Percentiles rank a stretch among this genome's conserved stretches.
Conservation (phyloP, 2,113 vertebrate species). For the Epinephelus cyanopodus region DNA sequence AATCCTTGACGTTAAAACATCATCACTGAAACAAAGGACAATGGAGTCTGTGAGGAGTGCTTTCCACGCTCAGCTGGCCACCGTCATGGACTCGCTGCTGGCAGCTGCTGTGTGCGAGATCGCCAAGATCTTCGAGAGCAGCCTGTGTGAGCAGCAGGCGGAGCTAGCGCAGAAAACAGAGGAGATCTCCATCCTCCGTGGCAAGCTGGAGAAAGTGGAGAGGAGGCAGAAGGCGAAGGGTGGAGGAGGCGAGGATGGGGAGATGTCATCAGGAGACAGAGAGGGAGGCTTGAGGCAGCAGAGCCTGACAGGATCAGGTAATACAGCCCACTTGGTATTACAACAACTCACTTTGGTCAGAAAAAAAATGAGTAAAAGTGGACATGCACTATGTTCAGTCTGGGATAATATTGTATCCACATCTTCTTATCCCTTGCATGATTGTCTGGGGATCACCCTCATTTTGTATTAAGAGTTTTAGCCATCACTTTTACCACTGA, state of each 20-base stretch:
- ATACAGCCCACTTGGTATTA: neutral
- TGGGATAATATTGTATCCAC: neutral
- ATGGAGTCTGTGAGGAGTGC: constrained; percentile 73
- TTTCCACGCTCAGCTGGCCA: constrained; percentile 79
- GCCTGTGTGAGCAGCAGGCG: constrained; percentile 79
- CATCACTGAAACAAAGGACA: constrained; percentile 5
- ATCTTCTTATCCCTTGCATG: neutral
- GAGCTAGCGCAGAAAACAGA: constrained; percentile 70
- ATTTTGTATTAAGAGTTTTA: neutral
- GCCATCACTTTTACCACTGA: neutral
- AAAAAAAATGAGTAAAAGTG: neutral
- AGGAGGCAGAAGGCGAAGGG: constrained; percentile 64
- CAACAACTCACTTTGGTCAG: neutral
- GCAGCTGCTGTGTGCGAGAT: constrained; percentile 81
- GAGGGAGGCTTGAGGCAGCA: constrained; percentile 47
- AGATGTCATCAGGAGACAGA: constrained; percentile 45
- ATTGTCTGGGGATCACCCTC: neutral
- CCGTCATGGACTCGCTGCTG: constrained; percentile 81
- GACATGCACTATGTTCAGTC: neutral
- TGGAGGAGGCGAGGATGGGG: constrained; percentile 49
- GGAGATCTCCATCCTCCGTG: constrained; percentile 73
- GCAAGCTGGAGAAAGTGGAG: constrained; percentile 73
- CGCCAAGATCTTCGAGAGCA: constrained; percentile 80
- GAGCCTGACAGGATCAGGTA: constrained; percentile 60
- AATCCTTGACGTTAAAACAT: neutral